Conservation (phyloP, 92 coral and sea anemone species). For the Epizoanthus ramosus region DNA sequence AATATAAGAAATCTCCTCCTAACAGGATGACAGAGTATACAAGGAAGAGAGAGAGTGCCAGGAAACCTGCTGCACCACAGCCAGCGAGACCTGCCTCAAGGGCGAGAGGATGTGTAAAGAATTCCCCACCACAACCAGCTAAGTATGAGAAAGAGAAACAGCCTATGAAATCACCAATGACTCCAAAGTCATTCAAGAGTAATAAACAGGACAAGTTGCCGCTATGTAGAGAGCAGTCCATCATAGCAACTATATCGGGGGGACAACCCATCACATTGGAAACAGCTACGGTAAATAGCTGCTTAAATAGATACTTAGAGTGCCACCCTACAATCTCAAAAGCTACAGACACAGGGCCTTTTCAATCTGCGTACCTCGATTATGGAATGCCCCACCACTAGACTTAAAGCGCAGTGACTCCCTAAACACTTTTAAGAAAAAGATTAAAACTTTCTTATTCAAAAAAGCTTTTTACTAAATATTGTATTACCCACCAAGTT, state of each 20-base stretch:
- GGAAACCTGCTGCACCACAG: not conserved
- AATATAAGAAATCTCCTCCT: not conserved
- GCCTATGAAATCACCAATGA: not conserved
- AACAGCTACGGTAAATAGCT: conserved; percentile 53
- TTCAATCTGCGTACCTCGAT: too few species aligned
- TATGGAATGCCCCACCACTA: too few species aligned
- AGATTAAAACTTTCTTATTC: too few species aligned
- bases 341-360: too few species aligned
- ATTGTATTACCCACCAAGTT: too few species aligned
- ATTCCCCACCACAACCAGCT: not conserved
- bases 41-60: not conserved
- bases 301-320: too few species aligned
- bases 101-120: not conserved
- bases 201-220: not conserved
- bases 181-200: not conserved
- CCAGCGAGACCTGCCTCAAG: conserved; percentile 22
- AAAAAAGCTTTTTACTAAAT: too few species aligned
- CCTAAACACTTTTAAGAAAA: too few species aligned
- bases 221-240: conserved; percentile 5
- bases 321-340: too few species aligned
- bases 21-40: not conserved
- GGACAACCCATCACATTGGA: conserved; percentile 75
- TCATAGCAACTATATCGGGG: conserved; percentile 58
- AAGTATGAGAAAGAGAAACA: not conserved
- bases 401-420: too few species aligned